A percentile compares a stretch with the other conserved stretches of the same genome.
Conservation (phyloP, 2,113 vertebrate genomes). For the Hyperoodon ampullatus region DNA sequence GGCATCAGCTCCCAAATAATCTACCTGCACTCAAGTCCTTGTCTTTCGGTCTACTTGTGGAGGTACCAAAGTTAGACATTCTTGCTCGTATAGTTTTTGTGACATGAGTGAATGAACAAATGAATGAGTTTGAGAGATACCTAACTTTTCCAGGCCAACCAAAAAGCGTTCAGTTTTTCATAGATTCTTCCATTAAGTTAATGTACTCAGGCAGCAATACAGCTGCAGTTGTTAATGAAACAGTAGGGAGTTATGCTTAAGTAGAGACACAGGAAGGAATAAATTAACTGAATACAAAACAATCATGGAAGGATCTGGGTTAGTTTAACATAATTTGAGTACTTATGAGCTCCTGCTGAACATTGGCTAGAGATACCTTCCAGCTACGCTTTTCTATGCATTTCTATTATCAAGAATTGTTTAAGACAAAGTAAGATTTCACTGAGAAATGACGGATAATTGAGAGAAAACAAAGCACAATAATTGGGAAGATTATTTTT, state of each 20-base stretch:
- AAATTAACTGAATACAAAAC: not conserved
- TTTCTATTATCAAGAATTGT: not conserved
- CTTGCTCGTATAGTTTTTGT: not conserved
- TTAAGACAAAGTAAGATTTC: not conserved
- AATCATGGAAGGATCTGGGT: not conserved
- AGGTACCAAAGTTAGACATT: not conserved
- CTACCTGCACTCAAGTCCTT: accelerated
- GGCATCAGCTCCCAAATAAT: not conserved
- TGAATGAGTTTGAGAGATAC: not conserved
- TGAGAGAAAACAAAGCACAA: not conserved
- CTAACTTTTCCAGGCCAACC: not conserved
- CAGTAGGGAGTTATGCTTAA: not conserved
- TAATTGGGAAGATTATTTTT: not conserved
- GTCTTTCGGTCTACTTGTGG: not conserved
- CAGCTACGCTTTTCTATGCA: not conserved
- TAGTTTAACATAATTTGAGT: not conserved
- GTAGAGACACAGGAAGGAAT: not conserved
- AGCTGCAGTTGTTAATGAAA: not conserved
- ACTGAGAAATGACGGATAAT: not conserved
- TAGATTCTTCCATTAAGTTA: not conserved
- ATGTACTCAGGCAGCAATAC: not conserved
- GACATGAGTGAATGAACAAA: not conserved
- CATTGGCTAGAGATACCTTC: not conserved
- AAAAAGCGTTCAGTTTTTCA: not conserved
- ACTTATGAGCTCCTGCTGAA: not conserved